phyloP scores from a whole-genome alignment of 2,797 vertebrate genomes.

The Fratercula arctica region DNA sequence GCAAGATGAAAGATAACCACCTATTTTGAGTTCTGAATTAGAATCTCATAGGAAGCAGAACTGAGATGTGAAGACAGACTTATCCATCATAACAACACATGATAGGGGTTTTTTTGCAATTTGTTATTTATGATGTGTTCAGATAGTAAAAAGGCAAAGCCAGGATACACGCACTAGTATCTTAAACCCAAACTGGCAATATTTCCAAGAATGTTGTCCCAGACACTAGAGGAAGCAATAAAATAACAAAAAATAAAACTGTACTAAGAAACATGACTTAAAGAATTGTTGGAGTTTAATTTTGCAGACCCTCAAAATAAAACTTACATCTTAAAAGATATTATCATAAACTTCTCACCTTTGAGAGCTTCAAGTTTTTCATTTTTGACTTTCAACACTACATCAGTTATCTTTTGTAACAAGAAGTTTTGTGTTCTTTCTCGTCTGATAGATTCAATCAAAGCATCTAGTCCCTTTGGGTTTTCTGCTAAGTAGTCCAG shows the following conservation, averaged over 20 bases:
- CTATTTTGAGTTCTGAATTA: background rate
- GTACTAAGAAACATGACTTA: background rate
- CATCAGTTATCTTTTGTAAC: constrained; percentile 93
- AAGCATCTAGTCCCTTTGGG: constrained; percentile 88
- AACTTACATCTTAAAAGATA: background rate
- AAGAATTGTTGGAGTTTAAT: background rate
- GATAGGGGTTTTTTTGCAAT: background rate
- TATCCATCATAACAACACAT: background rate
- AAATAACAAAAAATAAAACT: background rate
- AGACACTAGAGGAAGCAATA: background rate
- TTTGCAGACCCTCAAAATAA: background rate
- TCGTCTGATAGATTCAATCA: constrained; percentile 90
- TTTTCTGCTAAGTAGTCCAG: constrained; percentile 93
- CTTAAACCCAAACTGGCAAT: background rate
- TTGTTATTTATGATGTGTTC: background rate
- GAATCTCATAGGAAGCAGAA: constrained; percentile 3
- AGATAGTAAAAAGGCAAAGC: background rate
- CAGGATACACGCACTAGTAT: background rate
- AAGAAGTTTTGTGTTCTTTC: constrained; percentile 91
- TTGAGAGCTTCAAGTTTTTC: constrained; percentile 88
- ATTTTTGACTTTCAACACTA: constrained; percentile 91
- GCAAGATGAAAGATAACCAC: background rate
- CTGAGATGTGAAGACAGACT: background rate
- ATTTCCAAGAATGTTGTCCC: background rate
- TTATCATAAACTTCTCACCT: constrained; percentile 76